Evolutionary conservation across 2,888 invertebrate species (phyloP), one percentile per base, ranked within the genome.

Genomic region (Dryadula phaetusa): DNA sequence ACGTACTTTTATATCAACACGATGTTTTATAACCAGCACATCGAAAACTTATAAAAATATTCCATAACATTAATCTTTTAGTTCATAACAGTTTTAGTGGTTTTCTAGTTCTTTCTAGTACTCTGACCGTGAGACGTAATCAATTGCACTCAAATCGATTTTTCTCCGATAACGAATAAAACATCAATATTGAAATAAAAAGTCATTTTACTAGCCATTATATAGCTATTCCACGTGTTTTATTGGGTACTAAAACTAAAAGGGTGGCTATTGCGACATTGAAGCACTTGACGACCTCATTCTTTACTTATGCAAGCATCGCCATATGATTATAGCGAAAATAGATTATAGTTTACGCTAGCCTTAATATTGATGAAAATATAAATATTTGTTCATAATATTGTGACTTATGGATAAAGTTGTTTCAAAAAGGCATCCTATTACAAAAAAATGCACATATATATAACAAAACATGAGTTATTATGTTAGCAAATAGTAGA

Each of bases 211-310:
- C 84, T 80, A 83, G 83, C 82, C 82, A 84, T 84, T 83, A 82
- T 74, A 72, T 77, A 77, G 76, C 72, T 79, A 81, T 82, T 82
- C 77, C 75, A 78, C 76, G 81, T 78, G 79, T 84, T 90, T 90
- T 89, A 90, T 90, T 77, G 79, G 75, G 76, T 75, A 85, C 79
- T 90, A 90, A 90, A 90, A 86, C 87, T 87, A 87, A 90, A 90
- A 91, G 87, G 89, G 87, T 86, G 84, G 82, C 81, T 79, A 78
- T 86, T 87, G 83, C 83, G 85, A 85, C 86, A 87, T 84, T 84
- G 82, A 82, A 88, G 77, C 80, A 79, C 77, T 76, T 75, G 72
- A 75, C 77, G 82, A 77, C 83, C 84, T 82, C 62, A 42, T 67
- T 72, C 44, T 61, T 56, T 60, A 63, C 69, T 44, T 66, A 65